A percentile compares a stretch with the other conserved stretches of the same genome.
Evolutionary conservation across 2,113 vertebrate genomes (phyloP).

Genomic region (Cepphus grylle): DNA sequence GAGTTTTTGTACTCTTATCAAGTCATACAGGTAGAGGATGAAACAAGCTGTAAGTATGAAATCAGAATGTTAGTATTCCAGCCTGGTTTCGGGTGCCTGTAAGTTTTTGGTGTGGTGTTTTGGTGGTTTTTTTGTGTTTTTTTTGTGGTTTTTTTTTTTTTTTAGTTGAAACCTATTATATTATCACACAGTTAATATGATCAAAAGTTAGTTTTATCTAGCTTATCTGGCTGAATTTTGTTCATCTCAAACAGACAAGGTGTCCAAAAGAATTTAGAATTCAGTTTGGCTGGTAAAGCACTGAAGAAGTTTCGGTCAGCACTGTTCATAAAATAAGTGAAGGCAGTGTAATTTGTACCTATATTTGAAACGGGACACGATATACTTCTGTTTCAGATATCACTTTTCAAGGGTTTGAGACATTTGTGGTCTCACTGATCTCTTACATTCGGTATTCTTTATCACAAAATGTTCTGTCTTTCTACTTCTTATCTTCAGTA

Average conservation of each 20-base stretch:
- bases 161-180: not conserved
- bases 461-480: not conserved
- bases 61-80: not conserved
- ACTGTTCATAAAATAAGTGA: not conserved
- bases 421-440: not conserved
- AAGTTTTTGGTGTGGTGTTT: not conserved
- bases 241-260: not conserved
- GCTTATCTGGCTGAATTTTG: not conserved
- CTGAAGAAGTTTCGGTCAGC: not conserved
- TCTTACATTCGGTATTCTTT: not conserved
- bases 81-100: not conserved
- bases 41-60: not conserved
- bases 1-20: not conserved
- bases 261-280: not conserved
- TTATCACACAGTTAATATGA: not conserved
- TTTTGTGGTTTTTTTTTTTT: fast-evolving
- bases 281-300: not conserved
- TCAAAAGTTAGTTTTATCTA: not conserved
- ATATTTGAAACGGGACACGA: not conserved
- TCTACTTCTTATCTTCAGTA: not conserved
- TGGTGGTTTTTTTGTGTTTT: not conserved
- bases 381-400: not conserved
- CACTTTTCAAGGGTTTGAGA: not conserved
- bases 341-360: not conserved
- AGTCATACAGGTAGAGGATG: not conserved